Evolutionary conservation across 2,113 vertebrate genomes (phyloP), one percentile per base, ranked within the genome.

Genomic region (Phaethon lepturus): DNA sequence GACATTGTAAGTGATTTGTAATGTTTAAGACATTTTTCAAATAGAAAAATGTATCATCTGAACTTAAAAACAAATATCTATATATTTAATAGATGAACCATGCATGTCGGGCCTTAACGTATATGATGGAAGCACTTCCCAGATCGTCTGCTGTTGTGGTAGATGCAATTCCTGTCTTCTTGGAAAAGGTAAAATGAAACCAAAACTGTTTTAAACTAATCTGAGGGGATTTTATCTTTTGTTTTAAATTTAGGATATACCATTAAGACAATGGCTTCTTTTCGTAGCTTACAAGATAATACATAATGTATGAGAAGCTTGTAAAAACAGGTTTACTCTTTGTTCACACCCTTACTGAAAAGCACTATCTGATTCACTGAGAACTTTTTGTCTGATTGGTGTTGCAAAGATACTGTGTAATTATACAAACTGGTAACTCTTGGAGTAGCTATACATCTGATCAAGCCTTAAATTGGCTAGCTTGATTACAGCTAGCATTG

Each of bases 81-180:
- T 74, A 2, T 95, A 29, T 90, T 96, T 95, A 92, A 68, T 96
- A 99, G 99, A 99, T 99, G 99, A 99, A 99, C 97, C 99, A 99
- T 86, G 99, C 99, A 14, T 99, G 99, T 89, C 99, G 99, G 95
- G 99, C 99, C 95, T 99, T 99, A 98, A 99, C 99, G 2, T 99
- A 99, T 31, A 99, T 99, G 99, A 99, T 99, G 99, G 99, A 99
- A 98, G 99, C 99, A 42, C 98, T 99, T 96, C 99, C 99, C 56
- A 99, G 99, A 49, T 99, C 99, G 42, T 99, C 99, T 90, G 99
- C 99, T 90, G 99, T 99, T 74, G 99, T 99, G 44, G 99, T 99
- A 29, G 99, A 99, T 96, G 99, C 99, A 56, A 99, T 99, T 98
- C 99, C 99, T 86, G 99, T 99, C 97, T 99, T 99, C 98, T 98